These are phyloP conservation scores for Tautogolabrus adspersus DNA, from an alignment of 2,113 vertebrate species.

Conservation along the genomic window DNA sequence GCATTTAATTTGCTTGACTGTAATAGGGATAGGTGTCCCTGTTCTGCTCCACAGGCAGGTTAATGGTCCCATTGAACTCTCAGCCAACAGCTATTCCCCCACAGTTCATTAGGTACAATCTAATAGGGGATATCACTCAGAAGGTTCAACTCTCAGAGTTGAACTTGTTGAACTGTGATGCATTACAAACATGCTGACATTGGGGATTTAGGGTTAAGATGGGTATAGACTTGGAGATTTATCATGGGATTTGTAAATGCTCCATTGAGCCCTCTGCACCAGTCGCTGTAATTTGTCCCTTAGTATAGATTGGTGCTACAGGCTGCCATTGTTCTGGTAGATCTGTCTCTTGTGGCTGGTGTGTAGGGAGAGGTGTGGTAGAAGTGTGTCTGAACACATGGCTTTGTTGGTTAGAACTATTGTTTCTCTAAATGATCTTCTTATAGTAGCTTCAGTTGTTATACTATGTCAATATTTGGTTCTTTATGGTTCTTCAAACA, in stretches of 20 bases:
- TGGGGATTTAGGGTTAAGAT: slow-evolving; percentile 49
- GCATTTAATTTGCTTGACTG: neutral
- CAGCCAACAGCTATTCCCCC: slow-evolving; percentile 17
- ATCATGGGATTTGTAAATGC: slow-evolving; percentile 30
- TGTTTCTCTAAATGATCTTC: slow-evolving; percentile 4
- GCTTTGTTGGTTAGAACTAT: too few species aligned
- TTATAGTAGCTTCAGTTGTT: neutral
- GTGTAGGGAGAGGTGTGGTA: neutral
- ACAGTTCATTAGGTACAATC: slow-evolving; percentile 44
- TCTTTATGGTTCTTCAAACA: slow-evolving; percentile 9
- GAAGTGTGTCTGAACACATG: neutral
- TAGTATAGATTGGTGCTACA: too few species aligned
- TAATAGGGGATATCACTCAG: slow-evolving; percentile 9
- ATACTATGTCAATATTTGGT: neutral
- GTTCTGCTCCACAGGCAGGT: slow-evolving; percentile 21
- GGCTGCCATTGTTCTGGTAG: too few species aligned
- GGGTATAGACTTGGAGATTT: slow-evolving; percentile 44
- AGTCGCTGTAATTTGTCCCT: slow-evolving; percentile 6
- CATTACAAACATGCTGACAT: slow-evolving; percentile 1
- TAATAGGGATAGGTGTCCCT: slow-evolving; percentile 10
- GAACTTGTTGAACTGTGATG: slow-evolving; percentile 19
- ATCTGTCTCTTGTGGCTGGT: too few species aligned
- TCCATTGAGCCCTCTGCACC: slow-evolving; percentile 19
- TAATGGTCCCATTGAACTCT: slow-evolving; percentile 41
- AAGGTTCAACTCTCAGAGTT: slow-evolving; percentile 19